Base-by-base conservation (phyloP, 2,888 invertebrate genomes). In the Xanthia togata region DNA sequence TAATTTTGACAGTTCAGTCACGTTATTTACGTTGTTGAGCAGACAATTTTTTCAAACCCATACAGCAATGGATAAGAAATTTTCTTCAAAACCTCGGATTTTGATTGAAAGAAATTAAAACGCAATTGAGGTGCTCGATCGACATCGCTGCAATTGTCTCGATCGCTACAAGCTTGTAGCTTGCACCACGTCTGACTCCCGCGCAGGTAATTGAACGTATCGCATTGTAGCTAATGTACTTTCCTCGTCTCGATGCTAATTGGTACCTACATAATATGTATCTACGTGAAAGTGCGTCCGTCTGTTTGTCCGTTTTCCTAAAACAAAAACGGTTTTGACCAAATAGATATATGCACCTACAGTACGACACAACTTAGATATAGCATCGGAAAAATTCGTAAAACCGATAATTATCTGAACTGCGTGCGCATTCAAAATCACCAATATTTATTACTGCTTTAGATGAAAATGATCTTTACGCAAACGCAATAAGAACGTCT, bases 201-300 rank as follows among this genome's bases (percentile, higher is more conserved):
- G 64, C n/a, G n/a, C 59, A 73, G 81, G 81, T 88, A 88, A 88
- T 88, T 88, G 87, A 85, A 85, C 89, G 89, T 80, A 65, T 82
- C 85, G 72, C 76, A 78, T 79, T 83, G 80, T 73, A 70, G 71
- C 79, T 87, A 84, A 88, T 86, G 84, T 81, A 88, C 88, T 87
- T 87, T 88, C 84, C 67, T 87, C 82, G 67, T 76, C 83, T 79
- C 76, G 71, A 87, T 83, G 86, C 78, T 88, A 87, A 87, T 86
- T 84, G 84, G 81, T 81, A 82, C 79, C 26, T 76, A 70, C 76
- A 68, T 62, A 72, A 76, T 76, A 76, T 76, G 70, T 81, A 71
- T 86, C 68, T 75, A 67, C 68, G 81, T 81, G 88, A 88, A 89
- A 88, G 87, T 82, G 59, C 72, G 73, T 74, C 70, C 70, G 71